Evolutionary conservation across 2,797 vertebrate species (phyloP), one percentile per base, ranked within the genome.

Genomic region (Xiphophorus birchmanni): DNA sequence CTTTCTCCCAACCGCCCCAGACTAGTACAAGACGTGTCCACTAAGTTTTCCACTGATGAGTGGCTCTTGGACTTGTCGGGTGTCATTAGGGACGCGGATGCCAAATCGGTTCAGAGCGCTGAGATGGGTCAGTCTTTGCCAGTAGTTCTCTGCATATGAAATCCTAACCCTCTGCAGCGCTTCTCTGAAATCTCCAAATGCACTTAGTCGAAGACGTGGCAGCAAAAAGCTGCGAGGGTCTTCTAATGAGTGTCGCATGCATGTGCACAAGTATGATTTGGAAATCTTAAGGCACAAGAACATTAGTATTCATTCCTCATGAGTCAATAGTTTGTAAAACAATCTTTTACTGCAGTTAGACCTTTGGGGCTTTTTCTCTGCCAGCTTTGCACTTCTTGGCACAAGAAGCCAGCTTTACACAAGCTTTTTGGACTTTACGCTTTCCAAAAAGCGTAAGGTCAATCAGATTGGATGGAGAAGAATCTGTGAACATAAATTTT

Each of bases 41-140:
- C 89, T 94, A 93, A 90, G 91, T 93, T 93, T 89, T 79, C 87
- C 9, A 91, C 88, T 93, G 92, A 92, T 89, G 90, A 91, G 90
- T 77, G 81, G 91, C 91, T 92, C 90, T 91, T 63, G 10, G 87
- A 87, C 92, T 92, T 93, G 93, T 93, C 92, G 78, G 90, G 90
- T 94, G 90, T 91, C 92, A 93, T 94, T 94, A 93, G 89, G 89
- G 88, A 83, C 50, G 79, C 85, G 89, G 87, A 69, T 85, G 91
- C 87, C 88, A 91, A 91, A 93, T 92, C 89, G 90, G 91, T 91
- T 92, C 35, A 42, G 89, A 88, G 89, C 40, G 11, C 81, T 75
- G 82, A 35, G 87, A 82, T 77, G 87, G 90, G 89, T 90, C 88
- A 90, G 84, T 82, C 88, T 86, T 73, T 78, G 86, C 81, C 85